Percentiles rank a stretch among this genome's conserved stretches.
phyloP scores from a whole-genome alignment of 92 coral and sea anemone species.

The Porites divaricata region DNA sequence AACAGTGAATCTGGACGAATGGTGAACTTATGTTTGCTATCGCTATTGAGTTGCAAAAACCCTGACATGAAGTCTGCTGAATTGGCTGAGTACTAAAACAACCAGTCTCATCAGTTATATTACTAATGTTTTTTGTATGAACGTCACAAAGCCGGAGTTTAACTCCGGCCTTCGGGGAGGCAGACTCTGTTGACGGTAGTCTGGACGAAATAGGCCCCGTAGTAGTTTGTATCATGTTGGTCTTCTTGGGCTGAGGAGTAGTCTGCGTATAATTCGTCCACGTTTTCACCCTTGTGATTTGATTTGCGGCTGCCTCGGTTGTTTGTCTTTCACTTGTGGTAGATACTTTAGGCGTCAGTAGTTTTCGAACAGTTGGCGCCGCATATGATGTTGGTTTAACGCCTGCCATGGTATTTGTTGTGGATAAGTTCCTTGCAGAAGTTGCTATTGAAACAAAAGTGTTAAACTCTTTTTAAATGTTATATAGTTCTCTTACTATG shows the following conservation, averaged over 20 bases:
- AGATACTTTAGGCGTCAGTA: neutral
- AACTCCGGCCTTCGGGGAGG: neutral
- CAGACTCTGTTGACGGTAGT: neutral
- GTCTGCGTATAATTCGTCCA: neutral
- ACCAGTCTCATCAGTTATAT: constrained; percentile 46
- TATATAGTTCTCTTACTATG: no score
- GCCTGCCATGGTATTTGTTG: neutral
- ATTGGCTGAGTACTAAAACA: constrained; percentile 50
- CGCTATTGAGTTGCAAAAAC: constrained; percentile 62
- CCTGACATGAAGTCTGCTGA: constrained; percentile 69
- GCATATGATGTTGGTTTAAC: neutral
- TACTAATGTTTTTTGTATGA: constrained; percentile 21
- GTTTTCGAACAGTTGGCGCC: neutral
- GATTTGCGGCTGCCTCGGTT: neutral
- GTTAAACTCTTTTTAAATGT: neutral
- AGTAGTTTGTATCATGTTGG: neutral
- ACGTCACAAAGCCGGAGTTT: constrained; percentile 31
- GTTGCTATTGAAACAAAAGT: constrained; percentile 24
- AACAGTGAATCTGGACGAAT: constrained; percentile 54
- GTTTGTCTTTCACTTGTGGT: neutral
- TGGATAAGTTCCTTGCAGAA: neutral
- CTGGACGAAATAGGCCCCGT: neutral
- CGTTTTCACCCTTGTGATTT: neutral
- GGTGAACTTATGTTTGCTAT: constrained; percentile 58
- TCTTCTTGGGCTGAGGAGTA: neutral